Evolutionary conservation across 2,113 vertebrate species (phyloP).

Genomic region (Hemiprocne comata): DNA sequence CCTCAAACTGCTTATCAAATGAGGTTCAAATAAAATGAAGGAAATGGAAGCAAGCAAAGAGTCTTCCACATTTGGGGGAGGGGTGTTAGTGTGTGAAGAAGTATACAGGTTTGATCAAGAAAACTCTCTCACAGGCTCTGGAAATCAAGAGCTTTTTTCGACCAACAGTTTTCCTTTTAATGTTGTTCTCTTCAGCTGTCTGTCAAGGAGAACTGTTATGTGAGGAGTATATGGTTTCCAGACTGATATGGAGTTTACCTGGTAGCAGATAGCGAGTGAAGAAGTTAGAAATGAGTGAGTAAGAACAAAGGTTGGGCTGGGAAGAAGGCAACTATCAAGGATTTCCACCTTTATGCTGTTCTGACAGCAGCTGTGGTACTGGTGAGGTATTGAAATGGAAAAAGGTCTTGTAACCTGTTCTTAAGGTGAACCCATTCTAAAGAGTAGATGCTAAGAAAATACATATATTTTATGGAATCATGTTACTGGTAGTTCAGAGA

Average conservation of each 20-base stretch:
- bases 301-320: not conserved
- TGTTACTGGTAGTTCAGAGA: not conserved
- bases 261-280: not conserved
- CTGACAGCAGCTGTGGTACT: not conserved
- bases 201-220: not conserved
- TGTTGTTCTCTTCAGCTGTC: not conserved
- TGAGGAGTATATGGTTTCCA: not conserved
- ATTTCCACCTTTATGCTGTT: not conserved
- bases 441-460: not conserved
- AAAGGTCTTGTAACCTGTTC: not conserved
- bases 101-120: not conserved
- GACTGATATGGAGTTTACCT: not conserved
- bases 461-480: accelerated
- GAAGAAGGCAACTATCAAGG: not conserved
- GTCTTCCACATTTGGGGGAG: not conserved
- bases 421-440: not conserved
- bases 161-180: not conserved
- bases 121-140: not conserved
- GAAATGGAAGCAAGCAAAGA: slow-evolving; percentile 17
- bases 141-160: not conserved
- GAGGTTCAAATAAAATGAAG: slow-evolving; percentile 2
- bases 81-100: not conserved
- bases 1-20: not conserved
- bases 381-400: not conserved
- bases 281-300: not conserved